Percentiles rank a stretch among this genome's conserved stretches.
These are phyloP conservation scores for Pterostichus niger DNA, from an alignment of 2,888 invertebrate genomes.

Conservation along the genomic window DNA sequence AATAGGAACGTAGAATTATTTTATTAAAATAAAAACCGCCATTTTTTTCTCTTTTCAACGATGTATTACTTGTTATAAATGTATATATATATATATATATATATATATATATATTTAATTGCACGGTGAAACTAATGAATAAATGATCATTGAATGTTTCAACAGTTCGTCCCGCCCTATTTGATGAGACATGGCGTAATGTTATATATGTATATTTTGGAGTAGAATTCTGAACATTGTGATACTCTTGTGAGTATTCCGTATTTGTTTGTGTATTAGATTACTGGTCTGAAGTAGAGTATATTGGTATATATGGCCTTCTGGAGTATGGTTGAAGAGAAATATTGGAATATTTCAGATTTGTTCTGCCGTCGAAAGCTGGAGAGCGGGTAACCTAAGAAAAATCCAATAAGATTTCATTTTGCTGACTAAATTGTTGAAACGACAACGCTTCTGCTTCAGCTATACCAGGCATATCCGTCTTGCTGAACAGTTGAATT, in stretches of 20 bases:
- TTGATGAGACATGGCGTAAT: too few species aligned
- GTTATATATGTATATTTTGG: too few species aligned
- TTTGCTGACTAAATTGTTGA: conserved; percentile 64
- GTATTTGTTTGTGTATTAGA: not conserved
- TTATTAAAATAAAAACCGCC: too few species aligned
- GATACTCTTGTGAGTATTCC: too few species aligned
- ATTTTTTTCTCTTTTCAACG: too few species aligned
- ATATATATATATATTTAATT: too few species aligned
- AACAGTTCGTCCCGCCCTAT: too few species aligned
- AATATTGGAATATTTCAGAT: conserved; percentile 41
- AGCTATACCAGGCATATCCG: conserved; percentile 40
- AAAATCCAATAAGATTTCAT: conserved; percentile 65
- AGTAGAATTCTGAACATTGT: not conserved
- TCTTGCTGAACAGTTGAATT: conserved; percentile 25
- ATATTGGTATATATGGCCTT: conserved; percentile 15
- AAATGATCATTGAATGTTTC: too few species aligned
- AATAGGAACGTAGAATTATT: too few species aligned
- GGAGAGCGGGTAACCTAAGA: conserved; percentile 42
- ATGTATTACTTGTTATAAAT: too few species aligned
- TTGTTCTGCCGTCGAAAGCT: conserved; percentile 36
- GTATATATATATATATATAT: too few species aligned
- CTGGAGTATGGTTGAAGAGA: conserved; percentile 15
- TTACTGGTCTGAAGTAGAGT: conserved; percentile 6
- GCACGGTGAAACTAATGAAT: too few species aligned
- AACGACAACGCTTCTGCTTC: conserved; percentile 49